Evolutionary conservation across 2,113 vertebrate species (phyloP).

Genomic region (Burhinus oedicnemus): DNA sequence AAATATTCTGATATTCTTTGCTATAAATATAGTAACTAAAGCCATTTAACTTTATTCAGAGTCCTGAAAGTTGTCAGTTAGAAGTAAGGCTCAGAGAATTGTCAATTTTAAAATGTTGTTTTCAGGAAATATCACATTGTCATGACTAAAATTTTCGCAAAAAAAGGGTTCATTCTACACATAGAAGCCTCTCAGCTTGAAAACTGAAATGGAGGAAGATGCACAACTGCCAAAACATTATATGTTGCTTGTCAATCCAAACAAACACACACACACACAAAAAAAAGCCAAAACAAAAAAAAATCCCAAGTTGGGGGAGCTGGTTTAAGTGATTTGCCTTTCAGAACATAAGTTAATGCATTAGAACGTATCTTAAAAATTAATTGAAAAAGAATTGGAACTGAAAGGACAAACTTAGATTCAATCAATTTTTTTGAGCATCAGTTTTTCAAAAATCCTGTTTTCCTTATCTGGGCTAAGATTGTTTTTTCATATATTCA

Average conservation of each 20-base stretch:
- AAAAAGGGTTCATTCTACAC: neutral
- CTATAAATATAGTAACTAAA: neutral
- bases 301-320: rapidly evolving
- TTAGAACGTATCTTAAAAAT: neutral
- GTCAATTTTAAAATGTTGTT: neutral
- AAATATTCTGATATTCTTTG: neutral
- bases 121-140: neutral
- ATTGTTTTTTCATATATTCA: neutral
- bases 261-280: neutral
- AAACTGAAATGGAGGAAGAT: neutral
- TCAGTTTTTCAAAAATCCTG: rapidly evolving
- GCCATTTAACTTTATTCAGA: neutral
- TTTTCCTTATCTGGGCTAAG: neutral
- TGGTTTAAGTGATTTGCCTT: neutral
- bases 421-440: neutral
- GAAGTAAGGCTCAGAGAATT: neutral
- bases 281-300: neutral
- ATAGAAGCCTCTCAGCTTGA: neutral
- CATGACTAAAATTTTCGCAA: neutral
- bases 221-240: neutral
- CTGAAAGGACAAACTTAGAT: neutral
- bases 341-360: neutral
- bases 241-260: neutral
- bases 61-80: neutral
- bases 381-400: neutral